These are phyloP conservation scores for Gymnoscopelus braueri DNA, from an alignment of 2,797 vertebrate species.

Conservation along the genomic window DNA sequence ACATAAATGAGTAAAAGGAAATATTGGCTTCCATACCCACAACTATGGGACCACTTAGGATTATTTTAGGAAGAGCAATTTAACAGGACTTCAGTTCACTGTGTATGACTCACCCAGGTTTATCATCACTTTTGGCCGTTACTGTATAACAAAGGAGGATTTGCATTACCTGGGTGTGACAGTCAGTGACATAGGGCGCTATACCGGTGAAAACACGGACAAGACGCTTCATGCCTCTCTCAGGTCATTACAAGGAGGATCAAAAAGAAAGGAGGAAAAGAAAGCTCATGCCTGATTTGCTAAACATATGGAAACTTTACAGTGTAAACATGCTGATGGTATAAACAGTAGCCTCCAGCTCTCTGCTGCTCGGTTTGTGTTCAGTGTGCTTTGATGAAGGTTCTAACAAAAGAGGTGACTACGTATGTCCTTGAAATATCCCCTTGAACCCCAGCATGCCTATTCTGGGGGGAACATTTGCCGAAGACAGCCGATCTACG, in stretches of 20 bases:
- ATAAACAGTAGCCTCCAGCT: not conserved
- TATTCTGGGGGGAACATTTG: not conserved
- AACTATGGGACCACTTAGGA: not conserved
- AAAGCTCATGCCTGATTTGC: not conserved
- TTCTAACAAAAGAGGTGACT: too few species aligned
- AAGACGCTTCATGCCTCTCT: slow-evolving; percentile 26
- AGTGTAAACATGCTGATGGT: slow-evolving; percentile 5
- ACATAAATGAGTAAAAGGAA: not conserved
- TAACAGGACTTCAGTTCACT: not conserved
- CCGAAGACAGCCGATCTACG: not conserved
- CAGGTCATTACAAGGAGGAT: too few species aligned
- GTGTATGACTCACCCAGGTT: slow-evolving; percentile 41
- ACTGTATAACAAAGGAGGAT: slow-evolving; percentile 18
- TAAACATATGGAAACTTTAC: not conserved
- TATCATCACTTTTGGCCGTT: slow-evolving; percentile 16
- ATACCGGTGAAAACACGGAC: slow-evolving; percentile 20
- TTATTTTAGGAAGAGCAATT: not conserved
- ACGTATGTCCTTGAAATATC: too few species aligned
- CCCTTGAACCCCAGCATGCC: not conserved
- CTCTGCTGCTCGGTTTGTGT: too few species aligned
- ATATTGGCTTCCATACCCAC: too few species aligned
- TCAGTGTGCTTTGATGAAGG: too few species aligned
- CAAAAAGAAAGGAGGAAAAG: not conserved
- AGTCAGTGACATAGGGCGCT: slow-evolving; percentile 12
- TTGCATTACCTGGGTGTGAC: slow-evolving; percentile 35